A percentile compares a stretch with the other conserved stretches of the same genome.
Evolutionary conservation across 2,797 vertebrate genomes (phyloP).

Genomic region (Melanotaenia trifasciata): DNA sequence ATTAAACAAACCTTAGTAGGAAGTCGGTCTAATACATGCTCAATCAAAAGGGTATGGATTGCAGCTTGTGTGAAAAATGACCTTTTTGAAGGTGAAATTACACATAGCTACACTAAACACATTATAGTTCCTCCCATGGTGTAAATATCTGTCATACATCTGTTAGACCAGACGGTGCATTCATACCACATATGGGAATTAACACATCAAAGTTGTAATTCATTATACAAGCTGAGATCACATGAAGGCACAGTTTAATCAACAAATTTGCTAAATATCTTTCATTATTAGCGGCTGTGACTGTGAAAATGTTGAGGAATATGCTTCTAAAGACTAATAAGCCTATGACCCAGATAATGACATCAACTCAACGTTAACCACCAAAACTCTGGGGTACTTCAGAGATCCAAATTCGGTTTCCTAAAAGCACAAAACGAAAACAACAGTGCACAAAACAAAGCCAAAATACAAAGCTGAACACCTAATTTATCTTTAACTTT

Average conservation of each 20-base stretch:
- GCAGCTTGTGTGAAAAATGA: conserved; percentile 14
- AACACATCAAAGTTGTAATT: conserved; percentile 37
- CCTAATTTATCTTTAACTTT: too few relatives aligned
- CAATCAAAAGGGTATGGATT: background rate
- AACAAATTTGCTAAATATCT: conserved; percentile 9
- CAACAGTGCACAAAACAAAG: too few relatives aligned
- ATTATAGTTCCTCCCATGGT: conserved; percentile 55
- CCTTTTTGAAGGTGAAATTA: conserved; percentile 61
- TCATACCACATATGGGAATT: conserved; percentile 57
- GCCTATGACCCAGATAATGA: background rate
- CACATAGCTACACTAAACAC: conserved; percentile 57
- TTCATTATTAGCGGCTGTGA: background rate
- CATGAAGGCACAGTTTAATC: conserved; percentile 15
- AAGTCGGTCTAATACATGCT: background rate
- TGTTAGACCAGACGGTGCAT: conserved; percentile 71
- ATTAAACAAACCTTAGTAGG: background rate
- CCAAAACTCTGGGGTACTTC: too few relatives aligned
- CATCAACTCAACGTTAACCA: too few relatives aligned
- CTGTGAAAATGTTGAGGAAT: background rate
- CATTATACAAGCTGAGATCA: conserved; percentile 16
- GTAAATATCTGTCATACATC: conserved; percentile 66
- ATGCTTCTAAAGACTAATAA: background rate
- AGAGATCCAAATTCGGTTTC: too few relatives aligned
- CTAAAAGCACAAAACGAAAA: too few relatives aligned
- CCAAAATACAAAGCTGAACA: too few relatives aligned